Evolutionary conservation across 1,140 invertebrate species (phyloP).

Genomic region (Formica selysi): DNA sequence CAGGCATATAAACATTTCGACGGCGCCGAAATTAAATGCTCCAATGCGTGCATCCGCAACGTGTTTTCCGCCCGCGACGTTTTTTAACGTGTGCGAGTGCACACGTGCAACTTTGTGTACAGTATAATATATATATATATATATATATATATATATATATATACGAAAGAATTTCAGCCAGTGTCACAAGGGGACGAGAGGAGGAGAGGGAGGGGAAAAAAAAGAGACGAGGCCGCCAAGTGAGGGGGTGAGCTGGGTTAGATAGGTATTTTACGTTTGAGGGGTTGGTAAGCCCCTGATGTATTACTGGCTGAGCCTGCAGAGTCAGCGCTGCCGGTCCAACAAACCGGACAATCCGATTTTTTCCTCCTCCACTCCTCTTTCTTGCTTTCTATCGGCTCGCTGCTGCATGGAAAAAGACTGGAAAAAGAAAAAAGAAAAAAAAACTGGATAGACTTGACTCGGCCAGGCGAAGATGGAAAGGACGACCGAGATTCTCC

Average conservation of each 20-base stretch:
- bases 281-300: constrained; percentile 79
- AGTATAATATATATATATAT: neutral
- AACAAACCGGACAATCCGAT: constrained; percentile 80
- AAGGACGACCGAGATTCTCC: neutral
- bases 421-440: neutral
- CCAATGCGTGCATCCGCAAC: neutral
- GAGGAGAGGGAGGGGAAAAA: neutral
- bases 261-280: constrained; percentile 80
- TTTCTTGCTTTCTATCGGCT: constrained; percentile 57
- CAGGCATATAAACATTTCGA: constrained; percentile 5
- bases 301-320: constrained; percentile 81
- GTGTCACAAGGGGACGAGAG: too few relatives aligned
- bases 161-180: constrained; percentile 43
- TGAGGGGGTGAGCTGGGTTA: constrained; percentile 52
- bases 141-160: neutral
- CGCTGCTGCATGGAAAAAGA: constrained; percentile 21
- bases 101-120: neutral
- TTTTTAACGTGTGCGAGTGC: constrained; percentile 14
- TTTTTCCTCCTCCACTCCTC: constrained; percentile 69
- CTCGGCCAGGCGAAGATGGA: constrained; percentile 55
- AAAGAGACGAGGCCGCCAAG: neutral
- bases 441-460: constrained; percentile 64
- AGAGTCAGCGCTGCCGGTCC: constrained; percentile 79
- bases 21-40: too few relatives aligned
- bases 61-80: neutral